A percentile compares a stretch with the other conserved stretches of the same genome.
Conservation (phyloP, 2,888 invertebrate genomes). For the Amphiduros pacificus region DNA sequence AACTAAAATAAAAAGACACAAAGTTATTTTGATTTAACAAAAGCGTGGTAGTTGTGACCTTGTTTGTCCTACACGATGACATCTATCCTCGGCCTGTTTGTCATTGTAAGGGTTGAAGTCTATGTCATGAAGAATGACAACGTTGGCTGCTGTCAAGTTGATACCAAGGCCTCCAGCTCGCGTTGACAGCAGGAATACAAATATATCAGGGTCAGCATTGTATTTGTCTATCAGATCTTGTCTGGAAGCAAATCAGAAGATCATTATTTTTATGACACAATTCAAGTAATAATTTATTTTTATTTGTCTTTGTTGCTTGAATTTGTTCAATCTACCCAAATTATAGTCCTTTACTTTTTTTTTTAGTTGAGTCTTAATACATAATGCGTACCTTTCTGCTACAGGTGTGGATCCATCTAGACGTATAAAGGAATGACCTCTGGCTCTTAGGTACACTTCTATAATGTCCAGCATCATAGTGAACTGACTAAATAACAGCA, state of each 20-base stretch:
- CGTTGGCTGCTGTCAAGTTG: conserved; percentile 76
- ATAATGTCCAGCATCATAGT: conserved; percentile 92
- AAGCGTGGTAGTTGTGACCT: no score
- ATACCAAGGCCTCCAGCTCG: conserved; percentile 78
- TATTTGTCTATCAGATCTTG: conserved; percentile 89
- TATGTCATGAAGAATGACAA: conserved; percentile 94
- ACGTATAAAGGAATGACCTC: conserved; percentile 75
- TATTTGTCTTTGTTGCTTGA: no score
- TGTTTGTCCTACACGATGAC: conserved; percentile 69
- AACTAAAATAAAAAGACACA: no score
- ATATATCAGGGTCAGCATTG: conserved; percentile 77
- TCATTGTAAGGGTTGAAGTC: conserved; percentile 99
- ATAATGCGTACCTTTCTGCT: conserved; percentile 53
- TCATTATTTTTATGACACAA: no score
- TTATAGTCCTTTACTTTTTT: no score
- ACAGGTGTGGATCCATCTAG: conserved; percentile 86
- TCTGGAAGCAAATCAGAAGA: conserved; percentile 65
- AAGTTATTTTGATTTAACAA: no score
- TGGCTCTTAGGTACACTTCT: conserved; percentile 80
- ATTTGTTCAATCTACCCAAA: no score
- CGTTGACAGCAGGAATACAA: conserved; percentile 89
- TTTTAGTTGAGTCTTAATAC: no score
- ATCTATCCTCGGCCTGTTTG: conserved; percentile 91
- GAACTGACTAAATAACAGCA: conserved; percentile 94
- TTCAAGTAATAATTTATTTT: no score